phyloP scores from a whole-genome alignment of 2,797 vertebrate species.

The Pseudocheirus occidentalis region DNA sequence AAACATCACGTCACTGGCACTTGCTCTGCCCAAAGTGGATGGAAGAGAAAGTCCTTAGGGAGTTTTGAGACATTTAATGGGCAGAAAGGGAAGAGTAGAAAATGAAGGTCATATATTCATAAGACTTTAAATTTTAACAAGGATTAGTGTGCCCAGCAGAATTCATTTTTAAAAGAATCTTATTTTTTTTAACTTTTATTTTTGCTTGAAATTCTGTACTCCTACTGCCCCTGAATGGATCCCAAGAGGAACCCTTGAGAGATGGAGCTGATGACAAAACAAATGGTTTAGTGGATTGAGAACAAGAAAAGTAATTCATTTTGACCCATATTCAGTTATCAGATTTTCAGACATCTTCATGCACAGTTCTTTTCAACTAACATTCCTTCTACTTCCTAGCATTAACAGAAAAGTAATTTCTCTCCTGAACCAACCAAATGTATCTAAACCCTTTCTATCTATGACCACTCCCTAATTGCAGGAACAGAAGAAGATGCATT shows the following conservation, averaged over 20 bases:
- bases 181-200: neutral
- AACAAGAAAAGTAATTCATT: neutral
- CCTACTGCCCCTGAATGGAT: neutral
- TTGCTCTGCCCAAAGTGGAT: neutral
- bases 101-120: neutral
- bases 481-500: neutral
- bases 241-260: neutral
- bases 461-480: neutral
- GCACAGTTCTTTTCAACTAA: neutral
- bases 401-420: neutral
- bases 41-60: conserved; percentile 1
- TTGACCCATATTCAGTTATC: neutral
- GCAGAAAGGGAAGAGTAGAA: conserved; percentile 23
- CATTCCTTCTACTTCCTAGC: neutral
- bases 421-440: neutral
- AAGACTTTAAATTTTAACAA: conserved; percentile 26
- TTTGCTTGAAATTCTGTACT: neutral
- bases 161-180: neutral
- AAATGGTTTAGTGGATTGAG: neutral
- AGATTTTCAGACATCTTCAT: neutral
- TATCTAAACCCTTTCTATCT: neutral
- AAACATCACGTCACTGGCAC: neutral
- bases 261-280: neutral
- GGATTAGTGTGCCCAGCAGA: neutral
- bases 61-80: conserved; percentile 11